Conservation (phyloP, 2,113 vertebrate species). For the Electrona antarctica region DNA sequence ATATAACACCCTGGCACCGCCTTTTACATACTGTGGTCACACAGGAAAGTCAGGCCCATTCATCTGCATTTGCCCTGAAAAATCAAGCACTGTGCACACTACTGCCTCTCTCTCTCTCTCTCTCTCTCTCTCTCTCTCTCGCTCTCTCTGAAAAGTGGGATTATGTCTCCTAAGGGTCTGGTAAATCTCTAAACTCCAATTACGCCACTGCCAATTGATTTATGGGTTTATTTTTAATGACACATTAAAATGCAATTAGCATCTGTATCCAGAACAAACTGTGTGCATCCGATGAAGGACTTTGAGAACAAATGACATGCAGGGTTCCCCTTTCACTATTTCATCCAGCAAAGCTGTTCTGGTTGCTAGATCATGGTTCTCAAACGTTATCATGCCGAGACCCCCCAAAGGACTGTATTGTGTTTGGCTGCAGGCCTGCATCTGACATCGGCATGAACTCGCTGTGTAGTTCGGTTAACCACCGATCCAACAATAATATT, state of each 20-base stretch:
- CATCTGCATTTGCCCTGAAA: slow-evolving; percentile 48
- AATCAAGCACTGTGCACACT: slow-evolving; percentile 36
- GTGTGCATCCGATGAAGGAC: slow-evolving; percentile 69
- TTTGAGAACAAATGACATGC: slow-evolving; percentile 57
- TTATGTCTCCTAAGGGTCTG: slow-evolving; percentile 69
- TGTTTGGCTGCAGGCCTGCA: too few species aligned
- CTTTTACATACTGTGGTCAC: slow-evolving; percentile 32
- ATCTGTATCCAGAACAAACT: slow-evolving; percentile 78
- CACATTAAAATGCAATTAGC: slow-evolving; percentile 83
- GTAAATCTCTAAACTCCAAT: slow-evolving; percentile 75
- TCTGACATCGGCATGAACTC: too few species aligned
- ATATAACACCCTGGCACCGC: too few species aligned
- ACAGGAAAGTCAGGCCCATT: slow-evolving; percentile 34
- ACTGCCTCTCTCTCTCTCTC: not conserved
- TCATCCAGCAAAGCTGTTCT: slow-evolving; percentile 1
- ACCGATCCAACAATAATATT: not conserved
- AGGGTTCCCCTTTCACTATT: slow-evolving; percentile 35
- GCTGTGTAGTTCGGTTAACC: not conserved
- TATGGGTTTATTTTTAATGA: slow-evolving; percentile 81
- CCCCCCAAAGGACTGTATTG: too few species aligned
- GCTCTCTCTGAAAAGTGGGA: slow-evolving; percentile 52
- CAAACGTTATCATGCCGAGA: too few species aligned
- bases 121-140: too few species aligned
- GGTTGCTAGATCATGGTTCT: too few species aligned
- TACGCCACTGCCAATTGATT: slow-evolving; percentile 74